Evolutionary conservation across 1,140 invertebrate species (phyloP).

Genomic region (Pygmarrhopalites habei): DNA sequence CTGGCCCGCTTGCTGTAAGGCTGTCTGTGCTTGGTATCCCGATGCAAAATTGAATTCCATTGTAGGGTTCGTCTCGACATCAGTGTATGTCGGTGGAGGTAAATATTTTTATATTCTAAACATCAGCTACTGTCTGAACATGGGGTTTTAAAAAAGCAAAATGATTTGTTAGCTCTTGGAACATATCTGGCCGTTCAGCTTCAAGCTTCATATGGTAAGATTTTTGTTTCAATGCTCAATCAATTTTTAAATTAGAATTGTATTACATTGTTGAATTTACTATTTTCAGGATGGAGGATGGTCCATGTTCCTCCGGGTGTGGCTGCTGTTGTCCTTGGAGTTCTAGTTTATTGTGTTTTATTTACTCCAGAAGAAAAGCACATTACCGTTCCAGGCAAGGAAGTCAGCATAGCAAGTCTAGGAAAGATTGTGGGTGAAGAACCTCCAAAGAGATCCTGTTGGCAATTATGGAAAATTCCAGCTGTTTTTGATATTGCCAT

Average conservation of each 20-base stretch:
- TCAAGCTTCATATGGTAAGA: slow-evolving; percentile 45
- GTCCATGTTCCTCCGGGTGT: slow-evolving; percentile 46
- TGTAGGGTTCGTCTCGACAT: slow-evolving; percentile 50
- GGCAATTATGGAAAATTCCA: slow-evolving; percentile 41
- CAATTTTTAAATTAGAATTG: too few relatives aligned
- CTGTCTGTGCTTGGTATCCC: slow-evolving; percentile 48
- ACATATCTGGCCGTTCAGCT: slow-evolving; percentile 49
- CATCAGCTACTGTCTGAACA: too few relatives aligned
- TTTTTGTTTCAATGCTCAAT: too few relatives aligned
- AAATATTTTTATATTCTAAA: too few relatives aligned
- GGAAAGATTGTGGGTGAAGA: slow-evolving; percentile 27
- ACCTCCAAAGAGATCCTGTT: slow-evolving; percentile 9
- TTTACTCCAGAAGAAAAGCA: slow-evolving; percentile 44
- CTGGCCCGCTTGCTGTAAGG: slow-evolving; percentile 45
- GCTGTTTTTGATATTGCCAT: slow-evolving; percentile 49
- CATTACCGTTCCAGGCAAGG: slow-evolving; percentile 44
- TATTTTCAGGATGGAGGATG: too few relatives aligned
- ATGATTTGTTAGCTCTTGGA: too few relatives aligned
- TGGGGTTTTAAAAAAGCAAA: too few relatives aligned
- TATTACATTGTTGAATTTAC: too few relatives aligned
- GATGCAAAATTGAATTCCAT: slow-evolving; percentile 46
- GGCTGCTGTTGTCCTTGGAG: slow-evolving; percentile 43
- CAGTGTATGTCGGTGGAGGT: slow-evolving; percentile 50
- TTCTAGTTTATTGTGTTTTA: slow-evolving; percentile 44
- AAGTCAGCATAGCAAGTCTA: slow-evolving; percentile 34